Percentiles rank a stretch among this genome's conserved stretches.
These are phyloP conservation scores for Sebastes vulpes DNA, from an alignment of 2,797 vertebrate species.

Conservation along the genomic window DNA sequence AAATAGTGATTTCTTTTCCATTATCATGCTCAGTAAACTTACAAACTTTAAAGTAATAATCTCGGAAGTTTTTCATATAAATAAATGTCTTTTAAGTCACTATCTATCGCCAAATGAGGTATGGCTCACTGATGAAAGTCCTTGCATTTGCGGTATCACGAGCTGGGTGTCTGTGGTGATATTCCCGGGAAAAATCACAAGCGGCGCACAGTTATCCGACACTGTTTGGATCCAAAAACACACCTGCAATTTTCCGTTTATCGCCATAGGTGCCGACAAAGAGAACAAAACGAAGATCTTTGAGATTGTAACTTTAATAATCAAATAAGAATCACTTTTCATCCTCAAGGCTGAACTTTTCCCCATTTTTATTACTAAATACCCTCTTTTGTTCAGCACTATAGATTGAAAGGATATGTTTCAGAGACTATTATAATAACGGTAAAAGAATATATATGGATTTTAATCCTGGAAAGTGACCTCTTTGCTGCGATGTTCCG, in stretches of 20 bases:
- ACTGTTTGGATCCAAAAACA: not conserved
- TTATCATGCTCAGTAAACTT: not conserved
- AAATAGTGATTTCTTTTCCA: not conserved
- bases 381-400: not conserved
- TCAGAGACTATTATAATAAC: conserved; percentile 1
- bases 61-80: not conserved
- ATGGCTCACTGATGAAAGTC: not conserved
- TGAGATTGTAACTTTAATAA: not conserved
- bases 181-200: not conserved
- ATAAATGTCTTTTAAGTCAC: not conserved
- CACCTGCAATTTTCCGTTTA: not conserved
- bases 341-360: not conserved
- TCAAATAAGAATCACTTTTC: not conserved
- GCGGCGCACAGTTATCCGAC: not conserved
- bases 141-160: not conserved
- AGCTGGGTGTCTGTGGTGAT: not conserved
- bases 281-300: not conserved
- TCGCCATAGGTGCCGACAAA: not conserved
- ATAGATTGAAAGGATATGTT: not conserved
- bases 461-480: not conserved
- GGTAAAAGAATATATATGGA: not conserved
- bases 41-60: not conserved
- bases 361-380: not conserved
- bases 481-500: not conserved
- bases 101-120: not conserved